Evolutionary conservation across 2,113 vertebrate species (phyloP), one percentile per base, ranked within the genome.

Genomic region (Lepidothrix coronata): DNA sequence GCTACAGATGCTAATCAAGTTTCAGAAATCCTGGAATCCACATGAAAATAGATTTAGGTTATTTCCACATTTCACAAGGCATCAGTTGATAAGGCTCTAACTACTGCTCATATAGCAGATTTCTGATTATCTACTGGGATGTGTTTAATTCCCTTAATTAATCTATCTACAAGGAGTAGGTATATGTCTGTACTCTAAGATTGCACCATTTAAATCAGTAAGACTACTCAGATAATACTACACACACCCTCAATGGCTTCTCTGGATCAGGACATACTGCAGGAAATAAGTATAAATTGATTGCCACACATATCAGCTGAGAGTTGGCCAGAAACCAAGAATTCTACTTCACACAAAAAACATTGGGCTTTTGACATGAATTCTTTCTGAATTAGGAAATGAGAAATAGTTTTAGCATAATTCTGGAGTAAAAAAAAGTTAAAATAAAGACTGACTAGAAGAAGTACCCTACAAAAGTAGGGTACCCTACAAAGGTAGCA

Each of bases 311-410:
- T 11, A 63, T 27, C 21, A 78, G 57, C 23, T 79, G 18, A 68
- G 3, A 4, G 8, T 5, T 75, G 57, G 33, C 22, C 39, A 91
- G 37, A 76, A 78, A 28, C 7, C 11, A 35, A 81, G 7, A 65
- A 85, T 18, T 52, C 9, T 33, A 23, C 59, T 65, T 80, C 58
- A 48, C 23, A 57, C 5, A 37, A 20, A 84, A 74, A 57, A 12
- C 0, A 0, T 18, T 31, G 11, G 43, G 43, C 4, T 67, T 58
- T 41, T 58, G 7, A 63, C 19, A 67, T 1, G 14, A 25, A 68
- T 92, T 82, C 71, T 24, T 76, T 72, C 37, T 43, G 9, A 74
- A 35, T 70, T 77, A 58, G 10, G 37, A 77, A 79, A 35, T 37
- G 13, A 67, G 5, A 62, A 30, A 11, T 4, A 57, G 4, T 54